Evolutionary conservation across 2,888 invertebrate genomes (phyloP).

Genomic region (Rhaphigaster nebulosa): DNA sequence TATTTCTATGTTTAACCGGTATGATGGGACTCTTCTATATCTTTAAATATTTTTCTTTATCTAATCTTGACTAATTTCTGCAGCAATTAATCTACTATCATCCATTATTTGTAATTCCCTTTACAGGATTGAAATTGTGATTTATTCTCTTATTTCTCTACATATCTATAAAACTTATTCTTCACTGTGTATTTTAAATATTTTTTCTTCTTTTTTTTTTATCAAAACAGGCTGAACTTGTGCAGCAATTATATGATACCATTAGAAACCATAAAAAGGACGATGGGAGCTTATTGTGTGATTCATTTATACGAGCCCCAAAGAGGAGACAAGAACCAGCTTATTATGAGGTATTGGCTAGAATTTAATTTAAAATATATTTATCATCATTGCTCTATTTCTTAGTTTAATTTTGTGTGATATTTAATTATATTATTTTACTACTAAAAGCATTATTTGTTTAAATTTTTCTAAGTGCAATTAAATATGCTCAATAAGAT

Average conservation of each 20-base stretch:
- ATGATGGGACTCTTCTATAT: background rate
- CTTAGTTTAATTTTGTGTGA: no score
- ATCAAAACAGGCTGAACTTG: conserved; percentile 79
- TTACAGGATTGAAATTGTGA: background rate
- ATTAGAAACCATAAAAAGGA: conserved; percentile 92
- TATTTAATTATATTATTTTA: background rate
- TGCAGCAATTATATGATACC: conserved; percentile 93
- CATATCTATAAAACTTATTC: background rate
- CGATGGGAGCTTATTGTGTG: conserved; percentile 91
- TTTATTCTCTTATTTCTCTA: background rate
- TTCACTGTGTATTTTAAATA: background rate
- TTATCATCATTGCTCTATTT: background rate
- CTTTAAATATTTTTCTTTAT: background rate
- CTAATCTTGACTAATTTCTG: background rate
- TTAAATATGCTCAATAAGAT: no score
- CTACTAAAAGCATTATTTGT: no score
- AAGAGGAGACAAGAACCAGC: conserved; percentile 93
- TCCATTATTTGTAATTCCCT: background rate
- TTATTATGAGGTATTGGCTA: conserved; percentile 80
- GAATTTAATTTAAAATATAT: background rate
- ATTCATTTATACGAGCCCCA: conserved; percentile 94
- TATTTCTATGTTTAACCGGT: background rate
- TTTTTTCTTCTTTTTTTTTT: background rate
- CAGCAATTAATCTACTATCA: background rate
- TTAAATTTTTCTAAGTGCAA: no score